Conservation (phyloP, 2,888 invertebrate genomes). For the Tachina lurida region DNA sequence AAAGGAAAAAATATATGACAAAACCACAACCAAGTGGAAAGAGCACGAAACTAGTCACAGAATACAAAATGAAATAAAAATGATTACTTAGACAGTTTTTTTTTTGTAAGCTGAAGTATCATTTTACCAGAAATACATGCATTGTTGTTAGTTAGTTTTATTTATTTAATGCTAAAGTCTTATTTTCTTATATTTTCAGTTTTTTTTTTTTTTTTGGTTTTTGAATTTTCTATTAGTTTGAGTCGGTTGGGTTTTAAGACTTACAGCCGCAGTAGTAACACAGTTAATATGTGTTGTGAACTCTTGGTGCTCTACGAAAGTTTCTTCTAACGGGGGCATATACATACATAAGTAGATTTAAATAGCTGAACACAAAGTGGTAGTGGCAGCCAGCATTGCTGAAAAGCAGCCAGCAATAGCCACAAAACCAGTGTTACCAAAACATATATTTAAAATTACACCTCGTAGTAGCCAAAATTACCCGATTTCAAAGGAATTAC, state of each 20-base stretch:
- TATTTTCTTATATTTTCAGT: slow-evolving; percentile 36
- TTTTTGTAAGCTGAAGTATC: slow-evolving; percentile 47
- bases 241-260: slow-evolving; percentile 17
- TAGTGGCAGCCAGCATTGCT: slow-evolving; percentile 46
- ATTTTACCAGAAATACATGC: slow-evolving; percentile 52
- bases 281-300: slow-evolving; percentile 19
- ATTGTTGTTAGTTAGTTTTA: slow-evolving; percentile 47
- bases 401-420: slow-evolving; percentile 4
- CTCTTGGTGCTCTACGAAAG: slow-evolving; percentile 4
- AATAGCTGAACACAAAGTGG: slow-evolving; percentile 49
- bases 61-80: slow-evolving; percentile 39
- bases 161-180: slow-evolving; percentile 52
- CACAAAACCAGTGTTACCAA: no score
- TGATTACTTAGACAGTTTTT: slow-evolving; percentile 47
- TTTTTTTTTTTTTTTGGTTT: slow-evolving; percentile 5
- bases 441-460: no score
- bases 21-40: slow-evolving; percentile 48
- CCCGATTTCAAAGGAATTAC: no score
- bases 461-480: no score
- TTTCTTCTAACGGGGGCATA: slow-evolving; percentile 51
- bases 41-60: slow-evolving; percentile 8
- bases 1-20: background rate
- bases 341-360: no score
- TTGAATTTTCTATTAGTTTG: slow-evolving; percentile 19
- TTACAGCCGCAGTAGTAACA: slow-evolving; percentile 30